Evolutionary conservation across 2,797 vertebrate species (phyloP).

Genomic region (Enteromius mattozi): DNA sequence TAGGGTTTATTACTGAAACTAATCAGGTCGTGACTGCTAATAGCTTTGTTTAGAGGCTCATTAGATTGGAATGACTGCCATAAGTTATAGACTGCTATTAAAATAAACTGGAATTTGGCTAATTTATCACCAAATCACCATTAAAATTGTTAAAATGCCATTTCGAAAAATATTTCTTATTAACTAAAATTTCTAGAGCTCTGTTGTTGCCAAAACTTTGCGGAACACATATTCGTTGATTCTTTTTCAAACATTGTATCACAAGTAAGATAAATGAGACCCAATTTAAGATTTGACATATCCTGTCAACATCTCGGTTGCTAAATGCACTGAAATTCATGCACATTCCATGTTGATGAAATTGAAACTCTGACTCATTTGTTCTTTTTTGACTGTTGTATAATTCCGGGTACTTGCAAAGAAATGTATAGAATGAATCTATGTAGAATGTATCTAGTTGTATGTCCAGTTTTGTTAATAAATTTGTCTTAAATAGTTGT

Average conservation of each 20-base stretch:
- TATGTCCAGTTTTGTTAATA: too few relatives aligned
- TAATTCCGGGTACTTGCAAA: neutral
- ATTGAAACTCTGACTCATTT: neutral
- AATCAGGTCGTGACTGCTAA: neutral
- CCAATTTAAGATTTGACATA: neutral
- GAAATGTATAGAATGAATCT: neutral
- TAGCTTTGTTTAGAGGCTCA: neutral
- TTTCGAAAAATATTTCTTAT: neutral
- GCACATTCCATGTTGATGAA: too few relatives aligned
- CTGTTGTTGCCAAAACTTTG: neutral
- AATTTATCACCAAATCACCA: neutral
- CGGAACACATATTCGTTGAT: neutral
- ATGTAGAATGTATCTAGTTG: neutral
- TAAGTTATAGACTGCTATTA: neutral
- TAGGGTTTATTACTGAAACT: neutral
- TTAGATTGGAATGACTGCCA: neutral
- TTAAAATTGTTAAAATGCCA: neutral
- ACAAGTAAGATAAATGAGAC: neutral
- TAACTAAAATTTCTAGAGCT: neutral
- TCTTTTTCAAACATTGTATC: neutral
- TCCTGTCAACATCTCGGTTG: neutral
- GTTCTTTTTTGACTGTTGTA: neutral
- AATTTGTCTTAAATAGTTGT: neutral
- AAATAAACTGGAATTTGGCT: neutral
- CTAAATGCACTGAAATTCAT: neutral